Conservation (phyloP, 1,140 invertebrate genomes). For the Cecropterus lyciades region DNA sequence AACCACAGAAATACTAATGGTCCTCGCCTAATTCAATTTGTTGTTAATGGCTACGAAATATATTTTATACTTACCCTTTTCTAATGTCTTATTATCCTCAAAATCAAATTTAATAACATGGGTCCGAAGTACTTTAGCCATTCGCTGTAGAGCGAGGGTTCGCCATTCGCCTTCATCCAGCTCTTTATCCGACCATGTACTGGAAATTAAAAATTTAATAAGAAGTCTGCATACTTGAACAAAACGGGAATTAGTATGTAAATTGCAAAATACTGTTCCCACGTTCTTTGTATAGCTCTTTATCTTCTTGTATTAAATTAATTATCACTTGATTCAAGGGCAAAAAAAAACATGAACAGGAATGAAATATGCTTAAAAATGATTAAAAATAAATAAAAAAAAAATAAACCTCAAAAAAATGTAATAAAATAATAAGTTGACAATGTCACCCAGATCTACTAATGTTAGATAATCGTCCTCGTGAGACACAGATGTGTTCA, state of each 20-base stretch:
- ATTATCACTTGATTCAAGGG: too few species aligned
- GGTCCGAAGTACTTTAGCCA: slow-evolving; percentile 83
- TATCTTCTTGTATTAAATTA: too few species aligned
- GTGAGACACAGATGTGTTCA: too few species aligned
- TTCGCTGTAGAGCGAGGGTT: slow-evolving; percentile 70
- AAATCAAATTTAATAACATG: slow-evolving; percentile 85
- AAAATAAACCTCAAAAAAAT: too few species aligned
- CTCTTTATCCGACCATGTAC: slow-evolving; percentile 71
- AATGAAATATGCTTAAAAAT: too few species aligned
- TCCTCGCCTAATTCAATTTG: neutral
- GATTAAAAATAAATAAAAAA: too few species aligned
- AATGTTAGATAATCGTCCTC: too few species aligned
- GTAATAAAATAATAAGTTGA: too few species aligned
- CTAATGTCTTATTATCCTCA: slow-evolving; percentile 64
- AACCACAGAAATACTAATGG: too few species aligned
- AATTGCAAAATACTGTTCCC: neutral
- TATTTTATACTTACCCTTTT: slow-evolving; percentile 54
- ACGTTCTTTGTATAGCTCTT: too few species aligned
- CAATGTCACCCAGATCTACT: too few species aligned
- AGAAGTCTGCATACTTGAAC: slow-evolving; percentile 4
- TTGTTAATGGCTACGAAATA: neutral
- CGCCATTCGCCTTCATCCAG: slow-evolving; percentile 76
- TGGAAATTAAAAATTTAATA: slow-evolving; percentile 41
- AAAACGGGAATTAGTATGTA: neutral
- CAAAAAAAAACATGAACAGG: too few species aligned